These are phyloP conservation scores for Ochropacha duplaris DNA, from an alignment of 2,888 invertebrate species.

Conservation along the genomic window DNA sequence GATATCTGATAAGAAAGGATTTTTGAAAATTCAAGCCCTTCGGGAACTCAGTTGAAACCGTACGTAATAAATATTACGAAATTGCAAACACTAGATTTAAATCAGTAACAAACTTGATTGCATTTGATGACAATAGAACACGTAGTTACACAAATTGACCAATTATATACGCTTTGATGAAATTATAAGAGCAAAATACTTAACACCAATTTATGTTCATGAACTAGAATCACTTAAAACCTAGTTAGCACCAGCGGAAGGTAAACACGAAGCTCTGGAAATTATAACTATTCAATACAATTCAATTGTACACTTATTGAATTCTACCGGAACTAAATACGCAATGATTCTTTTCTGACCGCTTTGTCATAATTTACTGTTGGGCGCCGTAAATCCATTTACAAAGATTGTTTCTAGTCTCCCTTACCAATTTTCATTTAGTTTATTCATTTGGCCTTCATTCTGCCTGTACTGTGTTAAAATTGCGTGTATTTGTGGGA, in stretches of 20 bases:
- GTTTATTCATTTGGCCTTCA: background rate
- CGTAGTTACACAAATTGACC: background rate
- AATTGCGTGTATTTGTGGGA: background rate
- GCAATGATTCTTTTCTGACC: background rate
- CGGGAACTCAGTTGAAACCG: too few relatives aligned
- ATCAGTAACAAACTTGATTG: background rate
- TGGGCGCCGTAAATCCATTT: too few relatives aligned
- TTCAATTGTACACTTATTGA: background rate
- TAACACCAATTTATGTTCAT: background rate
- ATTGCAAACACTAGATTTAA: background rate
- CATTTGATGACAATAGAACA: background rate
- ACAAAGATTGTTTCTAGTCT: background rate
- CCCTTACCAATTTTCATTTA: background rate
- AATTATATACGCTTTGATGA: background rate
- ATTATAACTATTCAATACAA: background rate
- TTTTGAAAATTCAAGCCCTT: too few relatives aligned
- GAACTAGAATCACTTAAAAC: background rate
- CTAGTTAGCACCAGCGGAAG: background rate
- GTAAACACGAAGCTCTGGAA: constrained; percentile 3
- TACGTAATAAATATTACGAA: background rate
- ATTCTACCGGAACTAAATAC: background rate
- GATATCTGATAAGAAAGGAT: too few relatives aligned
- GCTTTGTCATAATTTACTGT: background rate
- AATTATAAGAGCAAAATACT: background rate
- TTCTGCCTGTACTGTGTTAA: background rate